phyloP scores from a whole-genome alignment of 1,140 invertebrate genomes.

The Macrosteles quadrilineatus region DNA sequence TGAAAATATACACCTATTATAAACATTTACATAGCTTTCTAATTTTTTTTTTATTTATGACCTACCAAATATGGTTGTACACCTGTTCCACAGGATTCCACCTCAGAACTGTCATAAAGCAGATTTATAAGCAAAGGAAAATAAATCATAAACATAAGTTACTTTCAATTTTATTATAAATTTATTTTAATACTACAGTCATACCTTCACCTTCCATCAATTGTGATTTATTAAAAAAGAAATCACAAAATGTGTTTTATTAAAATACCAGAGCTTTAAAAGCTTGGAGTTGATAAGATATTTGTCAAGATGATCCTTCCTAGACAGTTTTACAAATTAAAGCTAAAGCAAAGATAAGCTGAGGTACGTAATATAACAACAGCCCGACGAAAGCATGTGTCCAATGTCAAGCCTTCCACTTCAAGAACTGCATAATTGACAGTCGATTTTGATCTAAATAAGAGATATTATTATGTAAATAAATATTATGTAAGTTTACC shows the following conservation, averaged over 20 bases:
- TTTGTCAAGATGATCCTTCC: conserved; percentile 5
- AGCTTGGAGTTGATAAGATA: conserved; percentile 14
- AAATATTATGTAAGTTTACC: too few species aligned
- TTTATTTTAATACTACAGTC: conserved; percentile 32
- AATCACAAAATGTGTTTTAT: conserved; percentile 30
- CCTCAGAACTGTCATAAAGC: background rate
- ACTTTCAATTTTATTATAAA: conserved; percentile 30
- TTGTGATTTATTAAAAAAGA: conserved; percentile 31
- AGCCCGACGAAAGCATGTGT: conserved; percentile 11
- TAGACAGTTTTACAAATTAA: background rate
- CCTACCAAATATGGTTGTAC: too few species aligned
- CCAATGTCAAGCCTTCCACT: too few species aligned
- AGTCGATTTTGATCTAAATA: conserved; percentile 8
- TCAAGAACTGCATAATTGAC: conserved; percentile 4
- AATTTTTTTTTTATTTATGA: too few species aligned
- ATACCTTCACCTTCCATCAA: conserved; percentile 32
- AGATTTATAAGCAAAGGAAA: background rate
- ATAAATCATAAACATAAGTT: background rate
- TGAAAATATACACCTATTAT: too few species aligned
- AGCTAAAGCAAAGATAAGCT: conserved; percentile 10
- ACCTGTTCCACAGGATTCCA: too few species aligned
- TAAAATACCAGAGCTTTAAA: conserved; percentile 27
- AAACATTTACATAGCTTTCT: too few species aligned
- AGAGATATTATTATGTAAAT: too few species aligned
- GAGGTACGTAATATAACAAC: conserved; percentile 4